A percentile compares a stretch with the other conserved stretches of the same genome.
Conservation (phyloP, 2,797 vertebrate genomes). For the Coranthus polyacanthus region DNA sequence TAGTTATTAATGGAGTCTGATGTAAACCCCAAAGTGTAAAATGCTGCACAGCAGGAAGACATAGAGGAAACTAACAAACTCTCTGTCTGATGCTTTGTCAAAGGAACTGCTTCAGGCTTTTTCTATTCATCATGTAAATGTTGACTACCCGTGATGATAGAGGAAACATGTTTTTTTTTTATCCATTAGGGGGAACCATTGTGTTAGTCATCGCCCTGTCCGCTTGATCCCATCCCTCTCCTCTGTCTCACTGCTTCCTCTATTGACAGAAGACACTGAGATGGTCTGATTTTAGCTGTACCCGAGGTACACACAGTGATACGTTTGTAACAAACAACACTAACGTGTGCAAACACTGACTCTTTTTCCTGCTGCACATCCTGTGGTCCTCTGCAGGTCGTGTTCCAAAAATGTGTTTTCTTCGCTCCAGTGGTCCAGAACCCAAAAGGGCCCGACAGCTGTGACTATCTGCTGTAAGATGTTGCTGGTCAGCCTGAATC, state of each 20-base stretch:
- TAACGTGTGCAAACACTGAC: constrained; percentile 15
- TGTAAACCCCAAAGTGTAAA: constrained; percentile 30
- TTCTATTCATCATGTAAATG: constrained; percentile 26
- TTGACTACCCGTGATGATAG: background rate
- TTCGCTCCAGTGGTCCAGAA: constrained; percentile 40
- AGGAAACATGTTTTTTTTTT: constrained; percentile 3
- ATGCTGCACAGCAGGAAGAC: constrained; percentile 30
- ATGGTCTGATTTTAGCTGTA: background rate
- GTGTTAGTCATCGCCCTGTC: constrained; percentile 2
- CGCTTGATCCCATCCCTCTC: constrained; percentile 28
- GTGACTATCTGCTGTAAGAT: constrained; percentile 34
- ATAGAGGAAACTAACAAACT: constrained; percentile 13
- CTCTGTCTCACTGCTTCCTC: constrained; percentile 5
- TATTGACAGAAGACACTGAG: constrained; percentile 17
- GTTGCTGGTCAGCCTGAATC: constrained; percentile 31
- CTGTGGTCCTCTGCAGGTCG: constrained; percentile 15
- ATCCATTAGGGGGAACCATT: constrained; percentile 50
- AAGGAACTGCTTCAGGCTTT: constrained; percentile 31
- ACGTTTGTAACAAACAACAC: constrained; percentile 4
- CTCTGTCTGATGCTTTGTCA: constrained; percentile 45
- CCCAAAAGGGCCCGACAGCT: constrained; percentile 49
- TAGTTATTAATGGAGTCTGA: constrained; percentile 11
- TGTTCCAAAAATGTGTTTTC: constrained; percentile 26
- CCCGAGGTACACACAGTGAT: constrained; percentile 4
- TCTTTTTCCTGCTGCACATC: constrained; percentile 18